Conservation (phyloP, 2,888 invertebrate species). For the Melanchra persicariae region DNA sequence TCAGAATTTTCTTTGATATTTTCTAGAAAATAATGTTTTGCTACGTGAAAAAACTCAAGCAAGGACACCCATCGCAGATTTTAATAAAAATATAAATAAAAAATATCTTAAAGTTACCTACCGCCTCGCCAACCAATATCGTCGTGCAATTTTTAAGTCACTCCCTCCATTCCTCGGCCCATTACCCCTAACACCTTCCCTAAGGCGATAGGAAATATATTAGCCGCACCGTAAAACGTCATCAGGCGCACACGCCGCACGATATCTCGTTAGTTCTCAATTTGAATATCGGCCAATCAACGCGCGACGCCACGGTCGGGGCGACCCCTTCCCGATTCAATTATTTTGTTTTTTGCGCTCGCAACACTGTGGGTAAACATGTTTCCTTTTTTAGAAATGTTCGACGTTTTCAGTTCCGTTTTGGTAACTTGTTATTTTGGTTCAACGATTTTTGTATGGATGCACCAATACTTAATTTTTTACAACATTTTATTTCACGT, state of each 20-base stretch:
- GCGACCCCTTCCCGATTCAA: conserved; percentile 82
- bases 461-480: too few species aligned
- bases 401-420: conserved; percentile 22
- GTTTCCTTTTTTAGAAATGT: conserved; percentile 58
- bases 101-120: conserved; percentile 52
- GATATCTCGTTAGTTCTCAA: conserved; percentile 84
- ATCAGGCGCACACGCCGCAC: conserved; percentile 82
- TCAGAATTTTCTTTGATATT: neutral
- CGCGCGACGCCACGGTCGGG: conserved; percentile 78
- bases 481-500: too few species aligned
- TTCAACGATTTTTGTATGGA: neutral
- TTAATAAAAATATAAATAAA: conserved; percentile 41
- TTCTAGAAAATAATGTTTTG: neutral
- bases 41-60: conserved; percentile 1
- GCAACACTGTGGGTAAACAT: conserved; percentile 70
- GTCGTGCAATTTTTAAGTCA: conserved; percentile 72
- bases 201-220: conserved; percentile 85
- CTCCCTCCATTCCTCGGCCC: conserved; percentile 84
- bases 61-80: neutral
- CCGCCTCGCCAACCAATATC: conserved; percentile 63
- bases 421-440: conserved; percentile 22
- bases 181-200: conserved; percentile 78
- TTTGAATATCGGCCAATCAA: conserved; percentile 90
- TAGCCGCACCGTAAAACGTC: conserved; percentile 85
- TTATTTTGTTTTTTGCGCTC: conserved; percentile 78